Percentiles rank a stretch among this genome's conserved stretches.
These are phyloP conservation scores for Toxostoma redivivum DNA, from an alignment of 2,113 vertebrate species.

Conservation along the genomic window DNA sequence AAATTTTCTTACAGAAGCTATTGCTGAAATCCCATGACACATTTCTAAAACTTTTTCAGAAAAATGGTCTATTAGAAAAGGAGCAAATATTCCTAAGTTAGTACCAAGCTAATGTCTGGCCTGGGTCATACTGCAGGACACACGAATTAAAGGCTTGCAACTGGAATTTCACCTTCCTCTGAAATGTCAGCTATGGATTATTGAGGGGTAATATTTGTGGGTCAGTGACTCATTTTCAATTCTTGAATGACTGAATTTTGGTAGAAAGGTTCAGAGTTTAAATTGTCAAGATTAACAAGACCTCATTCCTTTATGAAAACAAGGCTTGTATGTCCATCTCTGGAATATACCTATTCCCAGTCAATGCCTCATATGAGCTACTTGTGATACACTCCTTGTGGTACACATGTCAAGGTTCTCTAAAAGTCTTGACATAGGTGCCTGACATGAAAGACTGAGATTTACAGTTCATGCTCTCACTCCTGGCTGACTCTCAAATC, in stretches of 20 bases:
- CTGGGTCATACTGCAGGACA: not conserved
- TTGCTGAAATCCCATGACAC: not conserved
- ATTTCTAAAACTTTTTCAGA: not conserved
- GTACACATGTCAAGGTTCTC: not conserved
- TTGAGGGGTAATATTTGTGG: not conserved
- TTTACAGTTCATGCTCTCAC: not conserved
- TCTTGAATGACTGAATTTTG: not conserved
- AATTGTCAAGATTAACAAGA: not conserved
- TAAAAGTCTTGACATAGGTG: not conserved
- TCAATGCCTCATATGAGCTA: not conserved
- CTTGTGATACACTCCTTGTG: not conserved
- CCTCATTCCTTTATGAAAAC: not conserved
- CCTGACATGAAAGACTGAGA: not conserved
- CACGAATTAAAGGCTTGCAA: not conserved
- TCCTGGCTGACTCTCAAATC: not conserved
- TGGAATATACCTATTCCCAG: not conserved
- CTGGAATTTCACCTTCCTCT: not conserved
- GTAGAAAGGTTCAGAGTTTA: not conserved
- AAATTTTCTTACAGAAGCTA: not conserved
- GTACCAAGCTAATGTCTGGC: not conserved
- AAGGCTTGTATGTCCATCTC: not conserved
- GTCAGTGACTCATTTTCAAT: not conserved
- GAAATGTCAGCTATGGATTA: not conserved
- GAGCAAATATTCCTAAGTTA: not conserved
- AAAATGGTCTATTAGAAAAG: not conserved